Evolutionary conservation across 2,797 vertebrate species (phyloP).

Genomic region (Varecia variegata): DNA sequence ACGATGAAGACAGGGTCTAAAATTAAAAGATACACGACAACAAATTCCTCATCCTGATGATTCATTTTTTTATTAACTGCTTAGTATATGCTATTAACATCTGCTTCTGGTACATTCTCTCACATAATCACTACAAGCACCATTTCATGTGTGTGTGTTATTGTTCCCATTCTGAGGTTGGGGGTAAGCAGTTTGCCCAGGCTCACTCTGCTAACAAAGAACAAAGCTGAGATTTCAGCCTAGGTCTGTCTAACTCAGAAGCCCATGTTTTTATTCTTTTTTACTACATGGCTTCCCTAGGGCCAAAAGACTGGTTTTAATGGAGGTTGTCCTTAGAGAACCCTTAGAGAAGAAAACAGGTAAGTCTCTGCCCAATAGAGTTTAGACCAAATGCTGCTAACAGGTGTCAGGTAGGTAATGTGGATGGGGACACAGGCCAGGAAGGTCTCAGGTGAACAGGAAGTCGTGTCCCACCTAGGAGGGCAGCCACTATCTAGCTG

Average conservation of each 20-base stretch:
- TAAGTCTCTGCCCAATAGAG: neutral
- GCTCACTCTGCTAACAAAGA: neutral
- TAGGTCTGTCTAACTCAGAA: neutral
- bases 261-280: neutral
- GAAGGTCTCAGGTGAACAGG: neutral
- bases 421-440: neutral
- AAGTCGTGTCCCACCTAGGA: neutral
- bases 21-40: neutral
- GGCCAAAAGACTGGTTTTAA: neutral
- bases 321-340: neutral
- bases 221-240: neutral
- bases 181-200: neutral
- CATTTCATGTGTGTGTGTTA: neutral
- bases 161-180: neutral
- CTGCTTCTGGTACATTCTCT: neutral
- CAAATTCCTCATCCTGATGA: neutral
- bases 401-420: neutral
- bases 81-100: neutral
- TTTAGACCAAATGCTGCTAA: neutral
- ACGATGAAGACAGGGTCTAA: neutral
- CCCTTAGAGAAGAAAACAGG: neutral
- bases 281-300: neutral
- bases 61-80: neutral
- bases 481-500: neutral
- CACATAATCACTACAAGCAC: neutral